Evolutionary conservation across 2,888 invertebrate species (phyloP).

Genomic region (Lutraria lutraria): DNA sequence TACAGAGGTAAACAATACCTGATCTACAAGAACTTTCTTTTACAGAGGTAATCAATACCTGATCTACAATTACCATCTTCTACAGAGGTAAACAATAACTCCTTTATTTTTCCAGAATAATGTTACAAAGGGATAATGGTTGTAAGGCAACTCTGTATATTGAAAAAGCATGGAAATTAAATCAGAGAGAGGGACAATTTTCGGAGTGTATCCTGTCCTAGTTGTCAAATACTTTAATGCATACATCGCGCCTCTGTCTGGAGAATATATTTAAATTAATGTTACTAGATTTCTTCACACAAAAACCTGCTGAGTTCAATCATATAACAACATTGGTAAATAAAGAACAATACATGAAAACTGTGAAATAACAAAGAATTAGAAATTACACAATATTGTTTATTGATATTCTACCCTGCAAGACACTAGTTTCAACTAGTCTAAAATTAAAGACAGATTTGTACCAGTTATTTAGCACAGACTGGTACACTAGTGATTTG

Average conservation of each 20-base stretch:
- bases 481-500: no score
- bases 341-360: slow-evolving; percentile 10
- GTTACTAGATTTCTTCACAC: slow-evolving; percentile 12
- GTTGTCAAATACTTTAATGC: slow-evolving; percentile 9
- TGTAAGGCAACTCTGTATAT: neutral
- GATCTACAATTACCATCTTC: no score
- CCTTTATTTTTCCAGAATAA: no score
- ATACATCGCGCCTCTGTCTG: neutral
- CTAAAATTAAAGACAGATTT: no score
- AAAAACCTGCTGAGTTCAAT: slow-evolving; percentile 25
- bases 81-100: no score
- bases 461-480: no score
- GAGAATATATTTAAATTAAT: slow-evolving; percentile 23
- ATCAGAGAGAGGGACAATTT: neutral
- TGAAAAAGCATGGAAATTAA: slow-evolving; percentile 11
- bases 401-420: neutral
- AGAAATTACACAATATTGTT: neutral
- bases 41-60: no score
- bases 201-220: neutral
- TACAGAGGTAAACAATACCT: no score
- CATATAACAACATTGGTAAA: slow-evolving; percentile 21
- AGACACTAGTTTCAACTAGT: slow-evolving; percentile 2
- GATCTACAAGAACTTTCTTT: no score
- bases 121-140: no score
- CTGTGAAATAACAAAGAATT: slow-evolving; percentile 4